These are phyloP conservation scores for Diogma glabrata DNA, from an alignment of 2,888 invertebrate species.

Conservation along the genomic window DNA sequence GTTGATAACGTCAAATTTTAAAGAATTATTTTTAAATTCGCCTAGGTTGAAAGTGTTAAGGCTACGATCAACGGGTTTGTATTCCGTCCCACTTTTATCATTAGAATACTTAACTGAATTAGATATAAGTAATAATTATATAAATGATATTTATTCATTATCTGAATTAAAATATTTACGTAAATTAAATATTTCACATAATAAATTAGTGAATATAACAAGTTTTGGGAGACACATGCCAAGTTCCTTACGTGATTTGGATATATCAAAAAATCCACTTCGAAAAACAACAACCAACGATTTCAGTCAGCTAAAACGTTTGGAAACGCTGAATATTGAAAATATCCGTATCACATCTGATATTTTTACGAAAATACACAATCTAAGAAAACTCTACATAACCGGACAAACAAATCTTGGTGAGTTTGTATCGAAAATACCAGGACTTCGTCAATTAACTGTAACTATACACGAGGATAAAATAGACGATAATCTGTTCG, in stretches of 20 bases:
- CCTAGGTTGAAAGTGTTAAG: constrained; percentile 68
- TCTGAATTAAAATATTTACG: constrained; percentile 60
- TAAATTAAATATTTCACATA: constrained; percentile 62
- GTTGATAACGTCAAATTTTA: constrained; percentile 71
- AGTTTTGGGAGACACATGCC: constrained; percentile 63
- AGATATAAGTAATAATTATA: constrained; percentile 67
- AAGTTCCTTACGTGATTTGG: constrained; percentile 58
- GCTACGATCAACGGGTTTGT: constrained; percentile 65
- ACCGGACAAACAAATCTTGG: constrained; percentile 63
- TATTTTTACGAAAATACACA: constrained; percentile 57
- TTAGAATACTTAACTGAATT: constrained; percentile 66
- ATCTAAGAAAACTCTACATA: constrained; percentile 61
- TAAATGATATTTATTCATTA: constrained; percentile 58
- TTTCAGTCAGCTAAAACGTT: constrained; percentile 40
- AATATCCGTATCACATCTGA: constrained; percentile 60
- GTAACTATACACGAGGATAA: constrained; percentile 63
- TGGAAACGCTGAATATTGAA: constrained; percentile 63
- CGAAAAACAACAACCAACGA: constrained; percentile 54
- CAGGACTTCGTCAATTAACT: constrained; percentile 60
- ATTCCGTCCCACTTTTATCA: constrained; percentile 62
- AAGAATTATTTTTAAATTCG: constrained; percentile 77
- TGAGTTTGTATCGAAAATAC: constrained; percentile 56
- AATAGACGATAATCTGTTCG: constrained; percentile 57
- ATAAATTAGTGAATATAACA: constrained; percentile 63
- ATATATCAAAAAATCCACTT: constrained; percentile 73